These are phyloP conservation scores for Trichopria drosophilae DNA, from an alignment of 2,888 invertebrate species.

Conservation along the genomic window DNA sequence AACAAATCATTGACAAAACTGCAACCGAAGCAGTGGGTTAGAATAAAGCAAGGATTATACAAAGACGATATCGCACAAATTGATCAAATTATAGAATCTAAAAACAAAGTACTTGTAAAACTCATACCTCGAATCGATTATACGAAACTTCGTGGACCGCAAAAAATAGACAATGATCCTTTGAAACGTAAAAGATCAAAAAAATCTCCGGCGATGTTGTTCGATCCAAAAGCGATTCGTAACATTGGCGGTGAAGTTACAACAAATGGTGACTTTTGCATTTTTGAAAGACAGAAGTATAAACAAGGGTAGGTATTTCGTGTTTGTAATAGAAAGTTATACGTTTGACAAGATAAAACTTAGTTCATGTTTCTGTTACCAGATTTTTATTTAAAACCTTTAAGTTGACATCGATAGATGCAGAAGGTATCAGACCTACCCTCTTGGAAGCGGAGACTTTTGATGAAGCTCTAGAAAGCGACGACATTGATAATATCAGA, in stretches of 20 bases:
- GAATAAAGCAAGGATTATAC: slow-evolving; percentile 87
- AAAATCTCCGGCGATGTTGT: slow-evolving; percentile 70
- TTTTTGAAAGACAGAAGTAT: slow-evolving; percentile 65
- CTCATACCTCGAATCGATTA: slow-evolving; percentile 96
- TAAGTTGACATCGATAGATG: slow-evolving; percentile 63
- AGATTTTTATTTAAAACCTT: slow-evolving; percentile 67
- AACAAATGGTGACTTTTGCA: slow-evolving; percentile 63
- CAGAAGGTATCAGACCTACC: slow-evolving; percentile 62
- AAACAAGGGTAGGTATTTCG: slow-evolving; percentile 56
- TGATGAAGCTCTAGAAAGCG: slow-evolving; percentile 47
- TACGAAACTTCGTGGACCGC: slow-evolving; percentile 84
- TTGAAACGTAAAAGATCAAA: slow-evolving; percentile 87
- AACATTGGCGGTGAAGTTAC: slow-evolving; percentile 62
- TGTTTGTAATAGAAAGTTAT: background rate
- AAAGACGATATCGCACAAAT: slow-evolving; percentile 96
- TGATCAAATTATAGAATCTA: slow-evolving; percentile 94
- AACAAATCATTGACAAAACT: slow-evolving; percentile 93
- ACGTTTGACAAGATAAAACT: background rate
- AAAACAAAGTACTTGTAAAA: slow-evolving; percentile 94
- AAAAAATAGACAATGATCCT: slow-evolving; percentile 85
- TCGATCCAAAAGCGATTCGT: slow-evolving; percentile 62
- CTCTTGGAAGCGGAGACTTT: slow-evolving; percentile 65
- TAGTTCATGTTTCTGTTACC: slow-evolving; percentile 37
- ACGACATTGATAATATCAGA: slow-evolving; percentile 42
- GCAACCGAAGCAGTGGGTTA: slow-evolving; percentile 95